Percentiles rank a stretch among this genome's conserved stretches.
Evolutionary conservation across 37 sponge, comb jelly and placozoan genomes (phyloP).

Genomic region (Hexactinellida sp.): DNA sequence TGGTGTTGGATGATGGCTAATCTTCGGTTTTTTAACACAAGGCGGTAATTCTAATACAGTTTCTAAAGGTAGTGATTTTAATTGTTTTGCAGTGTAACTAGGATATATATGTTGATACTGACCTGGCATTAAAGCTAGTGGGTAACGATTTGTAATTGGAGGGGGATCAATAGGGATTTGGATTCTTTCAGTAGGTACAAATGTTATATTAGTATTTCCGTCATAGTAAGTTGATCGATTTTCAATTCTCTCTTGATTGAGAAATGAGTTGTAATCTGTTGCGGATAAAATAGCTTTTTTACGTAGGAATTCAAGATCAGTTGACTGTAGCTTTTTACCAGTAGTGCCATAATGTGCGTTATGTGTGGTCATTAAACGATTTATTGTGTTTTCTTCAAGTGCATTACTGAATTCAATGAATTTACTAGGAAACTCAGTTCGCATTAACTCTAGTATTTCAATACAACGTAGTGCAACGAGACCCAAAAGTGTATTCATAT

Average conservation of each 20-base stretch:
- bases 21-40: neutral
- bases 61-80: constrained; percentile 29
- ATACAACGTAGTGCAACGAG: constrained; percentile 37
- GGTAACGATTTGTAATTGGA: constrained; percentile 31
- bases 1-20: neutral
- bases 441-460: constrained; percentile 58
- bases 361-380: neutral
- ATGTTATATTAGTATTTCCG: neutral
- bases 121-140: constrained; percentile 64
- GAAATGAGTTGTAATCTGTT: neutral
- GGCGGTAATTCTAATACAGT: constrained; percentile 28
- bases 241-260: neutral
- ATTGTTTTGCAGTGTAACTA: constrained; percentile 32
- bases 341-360: neutral
- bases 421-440: constrained; percentile 43
- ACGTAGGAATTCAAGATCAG: neutral
- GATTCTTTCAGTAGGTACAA: neutral
- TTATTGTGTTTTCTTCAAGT: neutral
- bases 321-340: neutral
- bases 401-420: constrained; percentile 22
- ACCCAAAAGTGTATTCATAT: constrained; percentile 18
- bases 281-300: neutral
- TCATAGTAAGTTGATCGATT: neutral
- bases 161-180: neutral
- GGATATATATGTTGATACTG: constrained; percentile 53